Evolutionary conservation across 30 jellyfish, hydroid and myxozoan species (phyloP), one percentile per base, ranked within the genome.

Genomic region (Rhopilema esculentum): DNA sequence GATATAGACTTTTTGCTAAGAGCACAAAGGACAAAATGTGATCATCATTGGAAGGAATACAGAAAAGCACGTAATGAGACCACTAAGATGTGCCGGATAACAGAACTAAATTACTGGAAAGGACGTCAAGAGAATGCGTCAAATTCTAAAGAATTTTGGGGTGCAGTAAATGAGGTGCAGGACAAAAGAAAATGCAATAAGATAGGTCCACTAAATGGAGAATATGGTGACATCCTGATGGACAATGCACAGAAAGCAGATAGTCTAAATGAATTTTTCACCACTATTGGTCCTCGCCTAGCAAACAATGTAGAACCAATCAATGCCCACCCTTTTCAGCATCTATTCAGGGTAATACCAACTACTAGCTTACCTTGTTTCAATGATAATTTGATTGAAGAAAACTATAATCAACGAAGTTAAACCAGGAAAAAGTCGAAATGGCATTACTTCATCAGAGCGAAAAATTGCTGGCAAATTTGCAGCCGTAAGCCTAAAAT

Each of bases 31-130:
- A 82, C 94, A 30, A 83, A 68, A 30, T 16, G 49, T 68, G 86
- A 17, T 30, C 88, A 83, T 9, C 30, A 80, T 29, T 80, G 69
- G 82, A 18, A 25, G 33, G 40, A 80, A 80, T 80, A 80, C 40
- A 67, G 90, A 80, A 80, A 80, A 64, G 66, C 27, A 80, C 27
- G 90, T 18, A 80, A 61, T 80, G 1, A 64, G 27, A 1, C 66
- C 27, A 62, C 90, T 61, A 80, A 49, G 24, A 18, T n/a, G 40
- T 80, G 82, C 40, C 27, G 90, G 26, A 80, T 18, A 20, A 62
- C 27, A 80, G 82, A 80, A 80, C 32, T 63, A 78, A 25, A 78
- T 51, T 52, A 63, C 65, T 78, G 88, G 88, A 78, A 78, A 78
- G 83, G 79, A 49, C 52, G 30, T 20, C 30, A 50, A 8, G 88